Conservation (phyloP, 2,888 invertebrate genomes). For the Synergus itoensis region DNA sequence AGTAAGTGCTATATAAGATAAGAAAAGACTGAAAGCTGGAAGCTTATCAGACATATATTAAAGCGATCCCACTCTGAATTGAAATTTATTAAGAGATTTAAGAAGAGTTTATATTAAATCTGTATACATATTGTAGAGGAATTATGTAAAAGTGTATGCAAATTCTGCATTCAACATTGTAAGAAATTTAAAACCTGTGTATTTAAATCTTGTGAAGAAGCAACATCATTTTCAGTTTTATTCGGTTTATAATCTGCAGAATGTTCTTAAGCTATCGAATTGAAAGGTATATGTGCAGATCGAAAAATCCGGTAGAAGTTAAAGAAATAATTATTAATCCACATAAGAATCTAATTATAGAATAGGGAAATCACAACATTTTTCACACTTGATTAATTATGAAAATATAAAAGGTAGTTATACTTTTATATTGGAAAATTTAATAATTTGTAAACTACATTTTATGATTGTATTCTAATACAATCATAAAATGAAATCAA, state of each 20-base stretch:
- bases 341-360: too few relatives aligned
- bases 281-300: neutral
- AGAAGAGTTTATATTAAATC: constrained; percentile 24
- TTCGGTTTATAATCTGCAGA: neutral
- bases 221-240: neutral
- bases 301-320: neutral
- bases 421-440: too few relatives aligned
- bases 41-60: constrained; percentile 24
- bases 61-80: constrained; percentile 2
- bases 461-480: too few relatives aligned
- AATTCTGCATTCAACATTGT: constrained; percentile 6
- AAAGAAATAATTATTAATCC: neutral
- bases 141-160: constrained; percentile 4
- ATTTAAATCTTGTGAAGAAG: neutral
- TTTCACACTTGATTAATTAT: too few relatives aligned
- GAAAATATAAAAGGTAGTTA: too few relatives aligned
- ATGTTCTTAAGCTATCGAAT: neutral
- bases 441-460: too few relatives aligned
- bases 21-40: constrained; percentile 5
- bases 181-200: neutral
- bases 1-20: constrained; percentile 20
- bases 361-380: too few relatives aligned
- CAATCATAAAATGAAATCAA: too few relatives aligned
- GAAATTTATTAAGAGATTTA: constrained; percentile 19
- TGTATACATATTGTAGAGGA: neutral